Evolutionary conservation across 2,888 invertebrate species (phyloP).

Genomic region (Stenodema calcarata): DNA sequence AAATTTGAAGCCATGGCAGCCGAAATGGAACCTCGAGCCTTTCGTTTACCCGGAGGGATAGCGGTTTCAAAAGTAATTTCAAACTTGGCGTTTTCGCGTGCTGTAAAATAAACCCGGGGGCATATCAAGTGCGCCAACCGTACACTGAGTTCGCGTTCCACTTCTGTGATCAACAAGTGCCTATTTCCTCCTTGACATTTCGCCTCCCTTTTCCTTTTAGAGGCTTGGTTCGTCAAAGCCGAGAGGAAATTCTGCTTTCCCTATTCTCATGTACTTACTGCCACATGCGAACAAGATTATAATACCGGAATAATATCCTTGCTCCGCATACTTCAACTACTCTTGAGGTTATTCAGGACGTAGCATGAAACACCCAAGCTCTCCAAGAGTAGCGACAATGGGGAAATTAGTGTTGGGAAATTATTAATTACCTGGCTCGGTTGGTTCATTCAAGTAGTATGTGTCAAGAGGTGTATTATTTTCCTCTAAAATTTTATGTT

Average conservation of each 20-base stretch:
- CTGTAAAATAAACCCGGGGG: not conserved
- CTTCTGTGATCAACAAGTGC: not conserved
- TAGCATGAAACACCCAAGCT: too few relatives aligned
- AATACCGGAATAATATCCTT: not conserved
- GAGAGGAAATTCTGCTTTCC: not conserved
- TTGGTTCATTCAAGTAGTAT: too few relatives aligned
- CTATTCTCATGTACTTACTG: not conserved
- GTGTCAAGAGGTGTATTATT: too few relatives aligned
- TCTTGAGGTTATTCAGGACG: too few relatives aligned
- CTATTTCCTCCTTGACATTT: not conserved
- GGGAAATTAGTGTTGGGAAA: too few relatives aligned
- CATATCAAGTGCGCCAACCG: not conserved
- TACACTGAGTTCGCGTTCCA: not conserved
- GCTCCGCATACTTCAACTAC: not conserved
- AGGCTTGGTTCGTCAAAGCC: not conserved
- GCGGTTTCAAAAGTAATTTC: not conserved
- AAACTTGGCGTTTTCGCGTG: not conserved
- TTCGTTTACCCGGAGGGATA: not conserved
- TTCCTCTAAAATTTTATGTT: too few relatives aligned
- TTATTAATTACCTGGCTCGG: too few relatives aligned
- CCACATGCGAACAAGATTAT: not conserved
- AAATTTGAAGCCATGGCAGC: not conserved
- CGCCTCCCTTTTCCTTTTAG: not conserved
- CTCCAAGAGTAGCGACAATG: too few relatives aligned
- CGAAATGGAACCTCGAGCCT: not conserved